A percentile compares a stretch with the other conserved stretches of the same genome.
phyloP scores from a whole-genome alignment of 2,113 vertebrate species.

The Anser brachyrhynchus region DNA sequence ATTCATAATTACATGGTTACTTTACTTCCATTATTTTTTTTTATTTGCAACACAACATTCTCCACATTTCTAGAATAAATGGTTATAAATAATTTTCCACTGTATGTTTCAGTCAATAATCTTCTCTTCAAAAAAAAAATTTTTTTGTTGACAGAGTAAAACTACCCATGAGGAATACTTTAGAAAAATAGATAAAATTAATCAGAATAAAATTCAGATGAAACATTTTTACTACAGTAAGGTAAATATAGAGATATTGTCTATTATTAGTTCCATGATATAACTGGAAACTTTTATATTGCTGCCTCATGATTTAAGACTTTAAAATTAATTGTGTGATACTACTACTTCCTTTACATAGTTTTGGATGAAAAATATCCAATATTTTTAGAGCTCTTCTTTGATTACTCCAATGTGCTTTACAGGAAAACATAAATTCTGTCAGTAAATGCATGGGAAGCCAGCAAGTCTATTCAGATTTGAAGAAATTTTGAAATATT shows the following conservation, averaged over 20 bases:
- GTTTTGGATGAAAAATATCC: neutral
- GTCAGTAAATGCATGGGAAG: neutral
- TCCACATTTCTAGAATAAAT: neutral
- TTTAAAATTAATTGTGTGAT: neutral
- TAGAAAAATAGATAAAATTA: neutral
- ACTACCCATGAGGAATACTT: neutral
- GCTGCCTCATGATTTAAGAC: neutral
- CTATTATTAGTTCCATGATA: neutral
- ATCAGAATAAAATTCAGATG: neutral
- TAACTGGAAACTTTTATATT: neutral
- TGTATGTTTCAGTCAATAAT: neutral
- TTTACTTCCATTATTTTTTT: neutral
- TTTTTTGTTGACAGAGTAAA: neutral
- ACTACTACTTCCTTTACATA: neutral
- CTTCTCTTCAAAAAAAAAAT: neutral
- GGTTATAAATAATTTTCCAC: neutral
- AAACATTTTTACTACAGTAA: neutral
- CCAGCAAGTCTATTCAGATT: neutral
- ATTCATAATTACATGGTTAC: neutral
- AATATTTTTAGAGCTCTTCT: neutral
- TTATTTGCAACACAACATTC: neutral
- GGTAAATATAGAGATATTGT: neutral
- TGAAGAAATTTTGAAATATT: slow-evolving; percentile 1
- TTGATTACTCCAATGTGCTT: neutral
- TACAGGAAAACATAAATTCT: slow-evolving; percentile 32